Conservation (phyloP, 2,113 vertebrate species). For the Tylochromis polylepis region DNA sequence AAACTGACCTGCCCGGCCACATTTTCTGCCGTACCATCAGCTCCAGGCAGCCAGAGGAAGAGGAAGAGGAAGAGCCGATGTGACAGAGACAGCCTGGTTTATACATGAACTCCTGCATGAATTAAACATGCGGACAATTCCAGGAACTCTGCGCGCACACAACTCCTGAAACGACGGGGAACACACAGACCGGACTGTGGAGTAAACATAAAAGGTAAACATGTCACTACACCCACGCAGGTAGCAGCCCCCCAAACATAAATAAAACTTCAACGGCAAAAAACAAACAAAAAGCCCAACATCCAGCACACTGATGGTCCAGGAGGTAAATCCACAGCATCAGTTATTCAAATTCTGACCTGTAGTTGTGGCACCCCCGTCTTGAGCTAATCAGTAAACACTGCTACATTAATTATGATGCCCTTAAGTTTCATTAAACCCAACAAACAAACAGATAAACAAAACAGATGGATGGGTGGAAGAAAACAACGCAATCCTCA, state of each 20-base stretch:
- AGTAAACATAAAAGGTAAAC: not conserved
- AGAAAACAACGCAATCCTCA: not conserved
- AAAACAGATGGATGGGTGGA: not conserved
- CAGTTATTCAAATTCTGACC: constrained; percentile 30
- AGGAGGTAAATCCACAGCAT: not conserved
- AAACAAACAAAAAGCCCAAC: not conserved
- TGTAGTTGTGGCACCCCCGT: not conserved
- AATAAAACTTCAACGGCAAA: not conserved
- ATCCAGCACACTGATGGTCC: not conserved
- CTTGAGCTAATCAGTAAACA: not conserved
- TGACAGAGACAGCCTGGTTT: constrained; percentile 27
- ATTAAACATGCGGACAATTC: constrained; percentile 48
- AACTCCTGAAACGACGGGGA: not conserved
- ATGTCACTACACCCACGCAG: not conserved
- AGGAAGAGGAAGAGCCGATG: constrained; percentile 28
- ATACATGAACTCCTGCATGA: constrained; percentile 31
- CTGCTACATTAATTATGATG: not conserved
- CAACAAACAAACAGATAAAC: constrained; percentile 3
- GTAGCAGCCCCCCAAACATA: not conserved
- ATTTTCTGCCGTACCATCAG: not conserved
- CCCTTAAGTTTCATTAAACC: constrained; percentile 22
- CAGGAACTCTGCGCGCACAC: constrained; percentile 9
- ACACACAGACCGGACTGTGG: not conserved
- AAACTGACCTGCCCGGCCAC: not conserved
- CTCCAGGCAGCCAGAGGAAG: not conserved